These are phyloP conservation scores for Pemphigus obesinymphae DNA, from an alignment of 1,140 invertebrate genomes.

Conservation along the genomic window DNA sequence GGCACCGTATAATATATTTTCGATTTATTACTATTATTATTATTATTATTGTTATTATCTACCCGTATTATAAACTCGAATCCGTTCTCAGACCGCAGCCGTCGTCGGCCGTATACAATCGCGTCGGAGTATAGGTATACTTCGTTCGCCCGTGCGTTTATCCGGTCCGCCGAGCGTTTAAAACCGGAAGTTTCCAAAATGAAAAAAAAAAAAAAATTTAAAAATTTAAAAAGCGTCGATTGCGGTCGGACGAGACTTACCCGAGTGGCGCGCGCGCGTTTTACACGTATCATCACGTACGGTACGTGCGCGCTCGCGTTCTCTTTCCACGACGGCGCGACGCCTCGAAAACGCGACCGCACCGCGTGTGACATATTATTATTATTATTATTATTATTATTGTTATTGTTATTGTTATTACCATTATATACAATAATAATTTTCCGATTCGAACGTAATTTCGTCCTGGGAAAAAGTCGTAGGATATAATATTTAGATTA, in stretches of 20 bases:
- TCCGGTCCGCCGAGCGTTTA: background rate
- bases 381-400: background rate
- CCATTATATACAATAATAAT: no score
- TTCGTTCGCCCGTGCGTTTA: no score
- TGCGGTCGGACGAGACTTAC: background rate
- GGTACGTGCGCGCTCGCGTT: background rate
- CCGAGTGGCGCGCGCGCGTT: background rate
- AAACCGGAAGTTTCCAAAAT: background rate
- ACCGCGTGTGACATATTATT: no score
- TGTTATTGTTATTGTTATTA: no score
- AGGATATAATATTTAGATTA: no score
- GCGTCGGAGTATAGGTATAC: no score
- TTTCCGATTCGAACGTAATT: no score
- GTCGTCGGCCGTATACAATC: background rate
- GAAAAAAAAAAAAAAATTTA: no score
- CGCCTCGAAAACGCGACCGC: no score
- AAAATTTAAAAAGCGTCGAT: background rate
- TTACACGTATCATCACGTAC: no score
- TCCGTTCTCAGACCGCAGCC: background rate
- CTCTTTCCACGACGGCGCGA: background rate
- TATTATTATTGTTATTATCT: background rate
- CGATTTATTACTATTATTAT: background rate
- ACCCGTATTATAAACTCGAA: background rate
- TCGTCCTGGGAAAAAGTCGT: no score
- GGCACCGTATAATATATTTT: background rate